Evolutionary conservation across 2,888 invertebrate genomes (phyloP), one percentile per base, ranked within the genome.

Genomic region (Lycaena phlaeas): DNA sequence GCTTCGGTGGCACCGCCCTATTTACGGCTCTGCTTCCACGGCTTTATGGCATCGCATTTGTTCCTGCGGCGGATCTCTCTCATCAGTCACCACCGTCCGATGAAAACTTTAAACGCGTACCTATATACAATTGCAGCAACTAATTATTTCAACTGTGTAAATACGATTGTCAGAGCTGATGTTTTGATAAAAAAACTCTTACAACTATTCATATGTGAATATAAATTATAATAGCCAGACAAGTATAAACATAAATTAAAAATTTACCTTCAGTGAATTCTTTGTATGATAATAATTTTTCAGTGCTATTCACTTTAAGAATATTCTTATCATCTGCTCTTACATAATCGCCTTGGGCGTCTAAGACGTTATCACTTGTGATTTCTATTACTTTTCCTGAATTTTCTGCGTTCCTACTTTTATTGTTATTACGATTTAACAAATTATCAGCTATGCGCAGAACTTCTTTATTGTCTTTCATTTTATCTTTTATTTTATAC

Each of bases 381-480:
- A 10, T 5, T 6, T 31, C 39, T 31, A 14, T 11, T 14, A 18
- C 22, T 27, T 22, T 41, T 56, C 49, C 48, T 46, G 36, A 44
- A 25, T 36, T 41, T 30, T 49, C 43, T 2, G 2, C 22, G 14
- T 51, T 52, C 17, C 51, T 72, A 27, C 60, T 67, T 27, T 54
- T 68, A 27, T 40, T 51, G 14, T 75, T 76, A 48, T 74, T 75
- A 45, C 73, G 62, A 45, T 62, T 60, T 4, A 84, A 48, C 42
- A 84, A 55, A 49, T 62, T 81, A 51, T 84, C 70, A 4, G 82
- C 79, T 3, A 79, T 49, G 41, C 65, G 57, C 26, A 76, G 51
- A 3, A 84, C 79, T 40, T 82, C 81, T 51, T 75, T 66, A 45
- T 81, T 84, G 48, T 76, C 77, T 42, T 75, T 81, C 79, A 81